Evolutionary conservation across 2,113 vertebrate genomes (phyloP).

Genomic region (Callipepla squamata): DNA sequence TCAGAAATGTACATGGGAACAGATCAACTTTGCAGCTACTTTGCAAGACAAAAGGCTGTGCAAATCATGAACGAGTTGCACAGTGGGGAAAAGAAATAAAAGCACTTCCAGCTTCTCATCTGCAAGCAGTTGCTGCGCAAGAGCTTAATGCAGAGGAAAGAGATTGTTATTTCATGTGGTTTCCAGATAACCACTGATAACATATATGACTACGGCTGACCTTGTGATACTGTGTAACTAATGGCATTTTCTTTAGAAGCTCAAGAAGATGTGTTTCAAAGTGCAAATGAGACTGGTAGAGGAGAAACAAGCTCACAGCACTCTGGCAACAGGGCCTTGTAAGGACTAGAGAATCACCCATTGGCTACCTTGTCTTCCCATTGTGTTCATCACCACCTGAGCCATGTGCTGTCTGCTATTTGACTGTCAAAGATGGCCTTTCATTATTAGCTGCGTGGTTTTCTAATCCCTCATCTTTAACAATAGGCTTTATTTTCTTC

Average conservation of each 20-base stretch:
- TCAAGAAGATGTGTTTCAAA: neutral
- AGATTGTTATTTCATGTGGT: neutral
- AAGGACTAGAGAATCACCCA: neutral
- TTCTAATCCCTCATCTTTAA: neutral
- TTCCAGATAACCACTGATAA: conserved; percentile 8
- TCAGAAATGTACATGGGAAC: neutral
- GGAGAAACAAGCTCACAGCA: neutral
- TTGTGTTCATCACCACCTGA: neutral
- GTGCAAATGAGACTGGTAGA: neutral
- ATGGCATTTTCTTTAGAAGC: conserved; percentile 6
- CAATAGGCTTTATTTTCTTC: neutral
- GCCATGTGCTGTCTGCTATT: neutral
- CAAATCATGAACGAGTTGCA: neutral
- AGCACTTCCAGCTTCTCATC: neutral
- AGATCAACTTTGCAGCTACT: neutral
- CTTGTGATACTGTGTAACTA: neutral
- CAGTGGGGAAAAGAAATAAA: neutral
- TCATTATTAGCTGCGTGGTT: neutral
- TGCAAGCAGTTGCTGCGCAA: neutral
- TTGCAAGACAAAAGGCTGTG: neutral
- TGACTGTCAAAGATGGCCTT: neutral
- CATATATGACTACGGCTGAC: neutral
- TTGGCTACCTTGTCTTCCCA: neutral
- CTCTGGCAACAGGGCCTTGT: neutral
- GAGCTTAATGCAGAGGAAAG: neutral